Evolutionary conservation across 2,888 invertebrate genomes (phyloP).

Genomic region (Ornithoptera alexandrae): DNA sequence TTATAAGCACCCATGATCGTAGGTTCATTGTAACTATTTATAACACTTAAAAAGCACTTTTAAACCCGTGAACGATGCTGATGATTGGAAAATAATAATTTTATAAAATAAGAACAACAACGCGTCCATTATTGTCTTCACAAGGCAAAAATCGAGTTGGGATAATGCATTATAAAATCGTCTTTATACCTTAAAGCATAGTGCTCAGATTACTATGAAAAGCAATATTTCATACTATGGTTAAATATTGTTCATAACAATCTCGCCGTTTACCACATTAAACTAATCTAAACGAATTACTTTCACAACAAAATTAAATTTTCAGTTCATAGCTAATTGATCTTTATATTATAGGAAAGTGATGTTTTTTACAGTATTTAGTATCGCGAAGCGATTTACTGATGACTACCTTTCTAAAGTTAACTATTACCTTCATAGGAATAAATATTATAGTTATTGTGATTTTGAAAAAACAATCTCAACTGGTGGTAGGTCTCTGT

Average conservation of each 20-base stretch:
- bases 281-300: constrained; percentile 6
- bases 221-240: constrained; percentile 29
- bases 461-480: too few relatives aligned
- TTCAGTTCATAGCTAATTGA: constrained; percentile 42
- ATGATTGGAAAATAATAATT: constrained; percentile 9
- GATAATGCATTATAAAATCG: neutral
- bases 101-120: constrained; percentile 11
- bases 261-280: constrained; percentile 46
- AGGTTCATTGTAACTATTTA: neutral
- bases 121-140: constrained; percentile 19
- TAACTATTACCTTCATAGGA: too few relatives aligned
- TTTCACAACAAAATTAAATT: constrained; percentile 8
- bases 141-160: neutral
- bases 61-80: neutral
- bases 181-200: neutral
- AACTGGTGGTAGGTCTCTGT: too few relatives aligned
- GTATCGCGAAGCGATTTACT: neutral
- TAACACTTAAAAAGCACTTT: neutral
- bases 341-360: constrained; percentile 1
- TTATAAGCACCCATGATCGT: too few relatives aligned
- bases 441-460: too few relatives aligned
- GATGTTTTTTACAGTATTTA: neutral
- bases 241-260: constrained; percentile 39
- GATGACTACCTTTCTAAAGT: too few relatives aligned
- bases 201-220: neutral